phyloP scores from a whole-genome alignment of 92 coral and sea anemone species.

The Epizoanthus illoricatus region DNA sequence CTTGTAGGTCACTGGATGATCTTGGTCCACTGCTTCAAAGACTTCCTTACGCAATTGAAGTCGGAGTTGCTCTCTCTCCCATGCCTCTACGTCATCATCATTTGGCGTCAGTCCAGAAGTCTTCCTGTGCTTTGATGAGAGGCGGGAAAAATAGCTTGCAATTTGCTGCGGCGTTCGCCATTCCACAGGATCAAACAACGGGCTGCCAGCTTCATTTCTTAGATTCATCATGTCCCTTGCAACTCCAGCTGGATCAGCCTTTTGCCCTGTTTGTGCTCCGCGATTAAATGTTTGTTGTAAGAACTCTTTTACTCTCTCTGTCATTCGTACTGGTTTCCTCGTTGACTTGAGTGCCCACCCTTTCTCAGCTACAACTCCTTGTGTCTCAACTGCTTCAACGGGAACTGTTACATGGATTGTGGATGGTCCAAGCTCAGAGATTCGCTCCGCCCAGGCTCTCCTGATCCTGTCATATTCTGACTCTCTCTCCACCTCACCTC shows the following conservation, averaged over 20 bases:
- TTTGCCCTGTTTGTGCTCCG: background rate
- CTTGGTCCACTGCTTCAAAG: background rate
- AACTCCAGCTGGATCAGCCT: slow-evolving; percentile 1
- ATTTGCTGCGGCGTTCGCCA: slow-evolving; percentile 17
- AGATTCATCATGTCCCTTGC: slow-evolving; percentile 2
- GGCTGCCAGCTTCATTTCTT: background rate
- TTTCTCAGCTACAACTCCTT: background rate
- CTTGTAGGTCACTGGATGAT: background rate
- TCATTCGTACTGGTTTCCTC: slow-evolving; percentile 3
- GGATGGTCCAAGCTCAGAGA: too few species aligned
- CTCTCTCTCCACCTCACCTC: too few species aligned
- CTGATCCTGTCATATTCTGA: too few species aligned
- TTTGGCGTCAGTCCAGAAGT: background rate
- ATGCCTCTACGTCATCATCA: background rate
- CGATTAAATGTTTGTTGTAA: background rate
- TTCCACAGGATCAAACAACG: background rate
- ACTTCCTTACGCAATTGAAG: background rate
- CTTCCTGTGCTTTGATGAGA: background rate
- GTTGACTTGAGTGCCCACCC: background rate
- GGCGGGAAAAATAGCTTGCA: background rate
- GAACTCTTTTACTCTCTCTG: background rate
- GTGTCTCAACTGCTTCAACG: too few species aligned
- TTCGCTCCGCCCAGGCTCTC: too few species aligned
- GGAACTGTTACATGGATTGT: too few species aligned
- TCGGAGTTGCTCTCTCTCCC: background rate